Evolutionary conservation across 1,140 invertebrate genomes (phyloP).

Genomic region (Ylistrum balloti): DNA sequence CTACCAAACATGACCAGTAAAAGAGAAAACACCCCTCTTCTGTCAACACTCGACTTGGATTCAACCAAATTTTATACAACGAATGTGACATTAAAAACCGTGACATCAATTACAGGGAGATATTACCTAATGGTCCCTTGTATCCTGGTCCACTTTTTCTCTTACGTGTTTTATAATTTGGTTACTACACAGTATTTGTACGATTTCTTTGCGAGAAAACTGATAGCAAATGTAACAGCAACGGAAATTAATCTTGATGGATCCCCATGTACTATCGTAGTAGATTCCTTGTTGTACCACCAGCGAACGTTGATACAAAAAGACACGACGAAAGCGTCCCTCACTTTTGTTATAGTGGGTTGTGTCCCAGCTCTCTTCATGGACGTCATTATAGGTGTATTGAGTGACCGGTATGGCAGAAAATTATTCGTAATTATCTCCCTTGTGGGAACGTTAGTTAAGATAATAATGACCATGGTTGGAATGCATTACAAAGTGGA

Average conservation of each 20-base stretch:
- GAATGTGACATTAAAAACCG: neutral
- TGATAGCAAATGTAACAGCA: neutral
- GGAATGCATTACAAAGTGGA: constrained; percentile 53
- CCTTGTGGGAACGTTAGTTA: constrained; percentile 40
- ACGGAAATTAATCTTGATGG: neutral
- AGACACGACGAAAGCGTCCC: neutral
- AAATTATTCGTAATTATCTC: constrained; percentile 49
- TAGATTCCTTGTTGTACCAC: neutral
- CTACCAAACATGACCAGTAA: neutral
- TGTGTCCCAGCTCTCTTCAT: constrained; percentile 29
- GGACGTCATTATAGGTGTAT: neutral
- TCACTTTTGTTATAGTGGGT: neutral
- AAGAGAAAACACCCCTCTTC: neutral
- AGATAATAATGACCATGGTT: neutral
- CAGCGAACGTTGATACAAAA: neutral
- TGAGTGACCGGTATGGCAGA: constrained; percentile 7
- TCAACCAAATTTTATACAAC: constrained; percentile 7
- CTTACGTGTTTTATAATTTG: neutral
- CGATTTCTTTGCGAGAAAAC: neutral
- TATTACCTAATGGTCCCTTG: neutral
- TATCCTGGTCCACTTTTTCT: neutral
- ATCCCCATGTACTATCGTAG: neutral
- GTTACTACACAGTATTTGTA: constrained; percentile 11
- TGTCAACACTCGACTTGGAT: neutral
- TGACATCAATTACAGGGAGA: neutral